Percentiles rank a stretch among this genome's conserved stretches.
These are phyloP conservation scores for Psilopsiagon aurifrons DNA, from an alignment of 2,113 vertebrate species.

Conservation along the genomic window DNA sequence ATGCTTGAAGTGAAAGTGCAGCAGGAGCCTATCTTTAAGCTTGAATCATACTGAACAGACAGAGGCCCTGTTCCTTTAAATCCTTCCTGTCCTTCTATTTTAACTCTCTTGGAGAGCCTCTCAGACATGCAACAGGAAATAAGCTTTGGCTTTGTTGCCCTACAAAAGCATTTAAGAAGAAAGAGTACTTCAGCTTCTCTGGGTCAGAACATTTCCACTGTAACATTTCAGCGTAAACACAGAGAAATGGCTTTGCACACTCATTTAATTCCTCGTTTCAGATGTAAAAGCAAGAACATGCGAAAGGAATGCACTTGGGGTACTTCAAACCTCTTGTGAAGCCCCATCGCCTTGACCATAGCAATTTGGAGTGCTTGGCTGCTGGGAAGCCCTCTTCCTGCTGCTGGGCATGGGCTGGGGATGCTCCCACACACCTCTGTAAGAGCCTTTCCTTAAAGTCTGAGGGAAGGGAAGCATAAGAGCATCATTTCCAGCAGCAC, in stretches of 20 bases:
- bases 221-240: background rate
- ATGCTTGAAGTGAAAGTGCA: background rate
- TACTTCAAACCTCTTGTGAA: background rate
- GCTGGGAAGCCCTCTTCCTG: background rate
- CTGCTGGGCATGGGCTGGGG: background rate
- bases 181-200: background rate
- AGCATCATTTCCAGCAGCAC: background rate
- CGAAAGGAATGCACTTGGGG: background rate
- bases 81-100: constrained; percentile 1
- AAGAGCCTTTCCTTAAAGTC: background rate
- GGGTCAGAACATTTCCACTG: background rate
- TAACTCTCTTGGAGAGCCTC: background rate
- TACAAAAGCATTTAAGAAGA: background rate
- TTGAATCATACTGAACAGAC: background rate
- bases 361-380: background rate
- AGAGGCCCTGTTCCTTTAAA: constrained; percentile 7
- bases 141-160: background rate
- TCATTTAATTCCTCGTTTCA: background rate
- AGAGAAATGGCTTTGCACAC: background rate
- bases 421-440: background rate
- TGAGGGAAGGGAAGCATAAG: background rate
- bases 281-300: background rate
- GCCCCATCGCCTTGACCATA: background rate
- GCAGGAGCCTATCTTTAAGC: background rate
- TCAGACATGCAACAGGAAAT: background rate